phyloP scores from a whole-genome alignment of 2,888 invertebrate genomes.

The Argyra leucocephala region DNA sequence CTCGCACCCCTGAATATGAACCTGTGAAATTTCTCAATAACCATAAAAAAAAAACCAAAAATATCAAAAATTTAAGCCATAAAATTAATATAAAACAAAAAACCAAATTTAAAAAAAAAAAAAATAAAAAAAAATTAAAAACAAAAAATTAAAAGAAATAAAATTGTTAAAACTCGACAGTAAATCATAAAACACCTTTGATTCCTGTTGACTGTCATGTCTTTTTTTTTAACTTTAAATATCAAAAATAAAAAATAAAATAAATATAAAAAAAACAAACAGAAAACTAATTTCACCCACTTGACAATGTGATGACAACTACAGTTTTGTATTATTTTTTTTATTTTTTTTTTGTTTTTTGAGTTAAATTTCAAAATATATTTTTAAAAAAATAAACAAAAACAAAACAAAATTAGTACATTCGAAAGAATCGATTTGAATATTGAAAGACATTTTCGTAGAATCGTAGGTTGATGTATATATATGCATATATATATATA shows the following conservation, averaged over 20 bases:
- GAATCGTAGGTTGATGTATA: not conserved
- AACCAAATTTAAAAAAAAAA: no score
- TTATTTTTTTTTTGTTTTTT: not conserved
- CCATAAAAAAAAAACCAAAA: no score
- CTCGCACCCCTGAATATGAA: no score
- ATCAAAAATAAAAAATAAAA: no score
- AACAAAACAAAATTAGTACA: no score
- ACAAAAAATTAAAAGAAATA: no score
- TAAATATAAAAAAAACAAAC: not conserved
- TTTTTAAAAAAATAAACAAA: no score
- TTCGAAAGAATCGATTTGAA: not conserved
- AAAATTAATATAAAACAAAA: not conserved
- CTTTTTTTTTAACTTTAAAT: not conserved
- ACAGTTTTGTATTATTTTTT: not conserved
- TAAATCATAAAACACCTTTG: not conserved
- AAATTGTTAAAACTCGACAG: not conserved
- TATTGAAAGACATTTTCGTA: not conserved
- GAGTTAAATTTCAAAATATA: no score
- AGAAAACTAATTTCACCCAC: not conserved
- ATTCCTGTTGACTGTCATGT: constrained; percentile 3
- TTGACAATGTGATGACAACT: constrained; percentile 1
- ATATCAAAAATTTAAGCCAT: no score
- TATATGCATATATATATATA: no score
- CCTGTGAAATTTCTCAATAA: no score
- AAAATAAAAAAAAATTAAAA: no score